Percentiles rank a stretch among this genome's conserved stretches.
Conservation (phyloP, 2,797 vertebrate genomes). For the Craterocephalus amniculus region DNA sequence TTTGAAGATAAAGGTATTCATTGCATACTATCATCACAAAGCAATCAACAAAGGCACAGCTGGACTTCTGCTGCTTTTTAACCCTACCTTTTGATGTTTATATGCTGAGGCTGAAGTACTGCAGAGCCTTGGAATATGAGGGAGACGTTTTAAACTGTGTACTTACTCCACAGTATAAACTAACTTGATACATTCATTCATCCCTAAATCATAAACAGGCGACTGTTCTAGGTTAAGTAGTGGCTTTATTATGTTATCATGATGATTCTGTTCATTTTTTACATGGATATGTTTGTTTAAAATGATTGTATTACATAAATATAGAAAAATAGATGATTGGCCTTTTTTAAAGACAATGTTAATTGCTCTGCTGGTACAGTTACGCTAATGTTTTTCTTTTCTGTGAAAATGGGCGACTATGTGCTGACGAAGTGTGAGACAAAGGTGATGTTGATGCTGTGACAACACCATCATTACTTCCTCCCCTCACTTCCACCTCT, state of each 20-base stretch:
- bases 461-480: constrained; percentile 65
- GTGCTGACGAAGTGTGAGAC: constrained; percentile 71
- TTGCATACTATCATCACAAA: constrained; percentile 56
- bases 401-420: constrained; percentile 48
- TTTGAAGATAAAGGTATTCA: constrained; percentile 66
- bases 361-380: constrained; percentile 49
- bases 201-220: neutral
- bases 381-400: constrained; percentile 45
- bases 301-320: neutral
- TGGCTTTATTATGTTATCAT: neutral
- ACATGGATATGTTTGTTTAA: neutral
- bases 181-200: neutral
- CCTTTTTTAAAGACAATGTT: constrained; percentile 3
- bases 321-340: neutral
- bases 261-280: neutral
- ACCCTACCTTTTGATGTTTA: constrained; percentile 55
- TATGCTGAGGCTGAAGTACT: constrained; percentile 12
- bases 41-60: constrained; percentile 71
- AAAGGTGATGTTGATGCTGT: constrained; percentile 62
- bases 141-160: constrained; percentile 26
- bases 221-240: neutral
- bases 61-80: constrained; percentile 62
- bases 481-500: constrained; percentile 47
- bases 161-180: constrained; percentile 25
- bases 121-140: constrained; percentile 18